Evolutionary conservation across 2,113 vertebrate genomes (phyloP), one percentile per base, ranked within the genome.

Genomic region (Nansenia antarctica): DNA sequence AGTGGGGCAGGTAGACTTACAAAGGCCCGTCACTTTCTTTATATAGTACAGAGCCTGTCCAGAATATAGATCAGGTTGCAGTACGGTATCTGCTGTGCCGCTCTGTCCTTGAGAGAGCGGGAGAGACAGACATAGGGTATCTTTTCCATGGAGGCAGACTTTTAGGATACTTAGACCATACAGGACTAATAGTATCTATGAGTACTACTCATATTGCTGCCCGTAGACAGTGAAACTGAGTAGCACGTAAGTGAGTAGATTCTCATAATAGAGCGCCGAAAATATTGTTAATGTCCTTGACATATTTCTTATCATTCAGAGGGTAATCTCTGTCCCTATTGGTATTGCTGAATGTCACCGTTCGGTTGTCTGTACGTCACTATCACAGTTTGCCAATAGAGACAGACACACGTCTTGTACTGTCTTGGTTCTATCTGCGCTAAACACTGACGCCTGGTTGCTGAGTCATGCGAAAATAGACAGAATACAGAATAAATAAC

Each of bases 61-160:
- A 80, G 88, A 91, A 90, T 88, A 86, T 74, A 88, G 89, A 90
- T 91, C 86, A 86, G 80, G 76, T 87, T 85, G 82, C 82, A 18
- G 15, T 66, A 66, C 4, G 0, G 68, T 78, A 81, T 81, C 77
- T 74, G 52, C 73, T 78, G 71, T 60, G 7, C 62, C 54, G 74
- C 66, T 74, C 70, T 82, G 90, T 82, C 91, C 89, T 90, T 90
- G 86, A 84, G 59, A 68, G 39, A 18, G 20, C 37, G 45, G 59
- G 31, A 70, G 59, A 66, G 63, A 8, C 34, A 79, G 63, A 76
- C 0, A 9, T 5, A 42, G 47, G 24, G 67, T 62, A 77, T 84
- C 74, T 70, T 69, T 82, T 59, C 73, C 6, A 12, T 5, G 9
- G 60, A 63, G 45, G 45, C 30, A 52, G 73, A 72, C 80, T 76